A percentile compares a stretch with the other conserved stretches of the same genome.
phyloP scores from a whole-genome alignment of 2,797 vertebrate species.

The Neosilurus mollespiculum region DNA sequence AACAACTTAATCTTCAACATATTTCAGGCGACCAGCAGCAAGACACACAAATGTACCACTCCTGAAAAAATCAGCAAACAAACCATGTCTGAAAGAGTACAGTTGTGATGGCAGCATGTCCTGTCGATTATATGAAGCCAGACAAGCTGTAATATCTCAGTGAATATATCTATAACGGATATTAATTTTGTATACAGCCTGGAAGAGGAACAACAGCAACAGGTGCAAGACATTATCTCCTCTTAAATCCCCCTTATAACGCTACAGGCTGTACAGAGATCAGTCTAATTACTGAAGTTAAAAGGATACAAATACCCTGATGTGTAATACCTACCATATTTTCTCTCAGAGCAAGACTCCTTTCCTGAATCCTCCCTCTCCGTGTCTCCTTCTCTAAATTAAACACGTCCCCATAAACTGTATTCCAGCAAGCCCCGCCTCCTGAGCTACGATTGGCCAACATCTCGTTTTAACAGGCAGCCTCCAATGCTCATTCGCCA shows the following conservation, averaged over 20 bases:
- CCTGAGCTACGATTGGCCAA: neutral
- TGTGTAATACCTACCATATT: conserved; percentile 55
- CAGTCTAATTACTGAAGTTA: neutral
- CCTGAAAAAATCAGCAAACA: neutral
- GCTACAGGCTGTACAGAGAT: neutral
- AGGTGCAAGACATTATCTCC: conserved; percentile 27
- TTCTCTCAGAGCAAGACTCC: conserved; percentile 33
- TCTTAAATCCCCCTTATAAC: neutral
- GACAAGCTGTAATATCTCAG: neutral
- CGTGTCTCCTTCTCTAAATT: conserved; percentile 42
- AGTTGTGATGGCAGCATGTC: neutral
- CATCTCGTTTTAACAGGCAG: neutral
- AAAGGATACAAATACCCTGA: neutral
- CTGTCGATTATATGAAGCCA: neutral
- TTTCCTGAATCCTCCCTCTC: conserved; percentile 45
- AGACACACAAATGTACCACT: neutral
- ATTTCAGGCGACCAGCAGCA: neutral
- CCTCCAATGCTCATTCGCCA: neutral
- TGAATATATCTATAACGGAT: neutral
- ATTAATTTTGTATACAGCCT: neutral
- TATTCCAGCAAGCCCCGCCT: conserved; percentile 4
- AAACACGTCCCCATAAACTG: conserved; percentile 4
- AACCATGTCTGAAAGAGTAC: neutral
- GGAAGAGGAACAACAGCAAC: conserved; percentile 32
- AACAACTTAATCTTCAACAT: conserved; percentile 67